A percentile compares a stretch with the other conserved stretches of the same genome.
phyloP scores from a whole-genome alignment of 2,113 vertebrate species.

The Himantopus leucocephalus region DNA sequence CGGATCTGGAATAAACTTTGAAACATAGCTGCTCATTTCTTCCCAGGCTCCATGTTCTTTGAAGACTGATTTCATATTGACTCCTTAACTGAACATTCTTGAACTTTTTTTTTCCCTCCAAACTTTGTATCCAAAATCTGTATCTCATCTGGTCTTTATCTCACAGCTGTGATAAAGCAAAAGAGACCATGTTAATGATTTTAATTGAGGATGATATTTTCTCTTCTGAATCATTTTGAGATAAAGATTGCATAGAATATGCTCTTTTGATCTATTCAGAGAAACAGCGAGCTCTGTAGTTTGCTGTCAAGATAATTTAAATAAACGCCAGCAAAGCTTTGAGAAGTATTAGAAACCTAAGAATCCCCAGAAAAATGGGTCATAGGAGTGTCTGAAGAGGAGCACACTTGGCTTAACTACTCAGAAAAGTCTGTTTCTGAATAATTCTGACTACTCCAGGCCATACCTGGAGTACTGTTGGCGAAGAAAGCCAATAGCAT shows the following conservation, averaged over 20 bases:
- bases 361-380: not conserved
- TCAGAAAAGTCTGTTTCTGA: not conserved
- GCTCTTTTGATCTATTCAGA: slow-evolving; percentile 54
- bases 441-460: not conserved
- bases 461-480: not conserved
- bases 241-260: slow-evolving; percentile 38
- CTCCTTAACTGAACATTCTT: not conserved
- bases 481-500: too few species aligned
- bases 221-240: slow-evolving; percentile 43
- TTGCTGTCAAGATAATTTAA: slow-evolving; percentile 57
- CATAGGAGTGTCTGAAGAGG: not conserved
- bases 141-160: slow-evolving; percentile 41
- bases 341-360: not conserved
- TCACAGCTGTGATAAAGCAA: slow-evolving; percentile 21
- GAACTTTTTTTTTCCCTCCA: not conserved
- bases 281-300: not conserved
- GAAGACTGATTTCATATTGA: not conserved
- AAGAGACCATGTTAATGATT: slow-evolving; percentile 43
- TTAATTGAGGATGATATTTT: slow-evolving; percentile 61
- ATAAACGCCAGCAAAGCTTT: not conserved
- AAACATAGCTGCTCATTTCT: not conserved
- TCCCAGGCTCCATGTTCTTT: not conserved
- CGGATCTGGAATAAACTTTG: not conserved
- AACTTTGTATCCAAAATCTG: not conserved
- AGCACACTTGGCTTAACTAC: not conserved